Evolutionary conservation across 2,113 vertebrate species (phyloP).

Genomic region (Bothrops jararaca): DNA sequence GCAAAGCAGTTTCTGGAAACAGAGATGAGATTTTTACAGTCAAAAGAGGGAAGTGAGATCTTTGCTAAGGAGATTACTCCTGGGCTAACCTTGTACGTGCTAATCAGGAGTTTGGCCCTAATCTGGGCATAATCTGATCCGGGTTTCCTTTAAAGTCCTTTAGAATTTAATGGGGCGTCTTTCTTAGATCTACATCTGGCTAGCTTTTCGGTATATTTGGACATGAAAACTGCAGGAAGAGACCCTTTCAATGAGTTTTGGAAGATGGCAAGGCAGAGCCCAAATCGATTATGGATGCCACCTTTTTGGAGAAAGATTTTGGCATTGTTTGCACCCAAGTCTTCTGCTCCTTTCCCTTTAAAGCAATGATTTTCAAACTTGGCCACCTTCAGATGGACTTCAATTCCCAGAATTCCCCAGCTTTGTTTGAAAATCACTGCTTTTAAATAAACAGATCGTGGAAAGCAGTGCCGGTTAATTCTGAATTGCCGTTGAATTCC

Average conservation of each 20-base stretch:
- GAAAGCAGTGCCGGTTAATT: conserved; percentile 3
- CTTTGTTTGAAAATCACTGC: background rate
- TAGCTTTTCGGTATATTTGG: background rate
- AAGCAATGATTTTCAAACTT: background rate
- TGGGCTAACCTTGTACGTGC: background rate
- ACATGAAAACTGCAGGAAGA: background rate
- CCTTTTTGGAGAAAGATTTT: too few species aligned
- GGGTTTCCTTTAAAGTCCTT: background rate
- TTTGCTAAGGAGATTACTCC: background rate
- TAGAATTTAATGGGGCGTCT: background rate
- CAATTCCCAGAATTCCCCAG: background rate
- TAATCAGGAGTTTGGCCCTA: background rate
- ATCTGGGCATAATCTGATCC: background rate
- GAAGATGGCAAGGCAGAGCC: background rate
- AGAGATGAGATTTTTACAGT: background rate
- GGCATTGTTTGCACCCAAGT: background rate
- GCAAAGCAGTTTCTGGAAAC: background rate
- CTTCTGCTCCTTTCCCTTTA: background rate
- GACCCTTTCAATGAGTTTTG: background rate
- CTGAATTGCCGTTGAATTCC: conserved; percentile 39
- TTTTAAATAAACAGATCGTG: conserved; percentile 16
- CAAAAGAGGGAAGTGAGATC: background rate
- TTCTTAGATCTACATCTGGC: background rate
- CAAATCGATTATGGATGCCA: background rate
- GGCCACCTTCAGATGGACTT: background rate